These are phyloP conservation scores for Ophion costatus DNA, from an alignment of 2,888 invertebrate species.

Conservation along the genomic window DNA sequence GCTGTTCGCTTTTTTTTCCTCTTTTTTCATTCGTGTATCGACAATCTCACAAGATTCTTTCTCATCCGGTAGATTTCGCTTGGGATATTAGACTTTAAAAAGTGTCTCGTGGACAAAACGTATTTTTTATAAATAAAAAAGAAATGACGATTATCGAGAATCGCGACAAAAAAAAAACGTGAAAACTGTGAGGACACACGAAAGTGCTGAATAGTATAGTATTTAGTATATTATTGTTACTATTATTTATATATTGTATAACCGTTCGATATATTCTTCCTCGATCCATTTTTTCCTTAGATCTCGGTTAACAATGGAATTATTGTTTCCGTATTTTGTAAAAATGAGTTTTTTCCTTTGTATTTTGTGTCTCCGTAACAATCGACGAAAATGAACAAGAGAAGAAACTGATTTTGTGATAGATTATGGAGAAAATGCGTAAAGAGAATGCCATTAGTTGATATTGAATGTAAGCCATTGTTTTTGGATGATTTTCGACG, in stretches of 20 bases:
- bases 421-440: slow-evolving; percentile 49
- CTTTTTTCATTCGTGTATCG: slow-evolving; percentile 18
- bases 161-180: slow-evolving; percentile 22
- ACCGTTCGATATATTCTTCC: slow-evolving; percentile 50
- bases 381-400: slow-evolving; percentile 5
- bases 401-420: slow-evolving; percentile 27
- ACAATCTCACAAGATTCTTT: slow-evolving; percentile 25
- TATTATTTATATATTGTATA: slow-evolving; percentile 24
- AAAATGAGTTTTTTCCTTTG: slow-evolving; percentile 7
- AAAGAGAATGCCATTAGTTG: slow-evolving; percentile 61
- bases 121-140: slow-evolving; percentile 56
- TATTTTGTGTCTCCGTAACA: background rate
- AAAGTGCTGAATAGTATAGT: slow-evolving; percentile 26
- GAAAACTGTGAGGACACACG: slow-evolving; percentile 31
- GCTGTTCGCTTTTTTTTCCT: background rate
- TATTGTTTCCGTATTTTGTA: background rate
- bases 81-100: slow-evolving; percentile 40
- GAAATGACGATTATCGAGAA: slow-evolving; percentile 32
- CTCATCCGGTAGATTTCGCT: slow-evolving; percentile 44
- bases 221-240: slow-evolving; percentile 42
- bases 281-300: slow-evolving; percentile 14
- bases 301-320: background rate
- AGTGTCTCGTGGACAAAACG: slow-evolving; percentile 46
- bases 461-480: slow-evolving; percentile 37
- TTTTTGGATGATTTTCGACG: slow-evolving; percentile 9